Percentiles rank a stretch among this genome's conserved stretches.
phyloP scores from a whole-genome alignment of 2,113 vertebrate genomes.

The Melozone crissalis region DNA sequence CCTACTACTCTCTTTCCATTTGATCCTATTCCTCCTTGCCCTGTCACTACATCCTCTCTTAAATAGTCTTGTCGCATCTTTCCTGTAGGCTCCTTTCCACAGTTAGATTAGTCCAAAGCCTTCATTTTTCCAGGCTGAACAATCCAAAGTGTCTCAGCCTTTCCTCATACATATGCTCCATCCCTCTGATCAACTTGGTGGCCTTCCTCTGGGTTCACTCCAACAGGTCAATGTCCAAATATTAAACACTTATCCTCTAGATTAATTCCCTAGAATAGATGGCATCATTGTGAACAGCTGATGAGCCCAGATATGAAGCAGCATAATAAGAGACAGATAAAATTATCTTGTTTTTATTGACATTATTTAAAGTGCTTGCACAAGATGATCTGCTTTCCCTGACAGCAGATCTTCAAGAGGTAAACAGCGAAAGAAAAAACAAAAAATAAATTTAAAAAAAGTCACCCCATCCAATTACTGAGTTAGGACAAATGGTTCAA shows the following conservation, averaged over 20 bases:
- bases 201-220: background rate
- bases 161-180: background rate
- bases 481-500: background rate
- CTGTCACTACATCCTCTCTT: background rate
- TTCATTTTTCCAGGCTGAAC: background rate
- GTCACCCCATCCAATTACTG: background rate
- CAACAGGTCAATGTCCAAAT: background rate
- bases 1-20: background rate
- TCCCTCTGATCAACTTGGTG: background rate
- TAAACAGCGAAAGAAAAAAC: background rate
- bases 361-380: background rate
- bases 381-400: background rate
- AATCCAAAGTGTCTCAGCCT: background rate
- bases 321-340: background rate
- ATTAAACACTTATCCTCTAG: background rate
- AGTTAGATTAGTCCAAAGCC: background rate
- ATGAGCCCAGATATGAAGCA: background rate
- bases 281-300: background rate
- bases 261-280: background rate
- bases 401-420: background rate
- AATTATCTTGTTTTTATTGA: background rate
- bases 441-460: too few relatives aligned
- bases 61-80: background rate
- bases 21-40: background rate
- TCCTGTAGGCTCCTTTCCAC: background rate